Conservation (phyloP, 2,888 invertebrate species). For the Iphiclides podalirius region DNA sequence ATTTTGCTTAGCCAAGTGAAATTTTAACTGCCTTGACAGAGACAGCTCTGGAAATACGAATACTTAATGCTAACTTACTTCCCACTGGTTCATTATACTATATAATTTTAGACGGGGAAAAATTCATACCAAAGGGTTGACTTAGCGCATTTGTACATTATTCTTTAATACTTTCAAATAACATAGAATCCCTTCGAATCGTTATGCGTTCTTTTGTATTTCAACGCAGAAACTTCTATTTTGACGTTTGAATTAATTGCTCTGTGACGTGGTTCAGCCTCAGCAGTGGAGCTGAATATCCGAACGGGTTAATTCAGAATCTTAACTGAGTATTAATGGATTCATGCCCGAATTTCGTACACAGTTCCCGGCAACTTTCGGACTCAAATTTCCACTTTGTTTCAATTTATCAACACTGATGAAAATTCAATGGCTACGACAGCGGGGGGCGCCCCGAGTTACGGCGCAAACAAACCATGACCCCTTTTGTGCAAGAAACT, state of each 20-base stretch:
- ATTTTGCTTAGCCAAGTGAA: conserved; percentile 80
- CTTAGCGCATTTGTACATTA: conserved; percentile 24
- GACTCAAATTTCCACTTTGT: conserved; percentile 67
- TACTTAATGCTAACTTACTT: conserved; percentile 79
- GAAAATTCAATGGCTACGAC: conserved; percentile 60
- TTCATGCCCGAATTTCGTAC: conserved; percentile 52
- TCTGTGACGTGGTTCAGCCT: conserved; percentile 32
- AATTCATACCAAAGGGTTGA: conserved; percentile 59
- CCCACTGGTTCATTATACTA: conserved; percentile 77
- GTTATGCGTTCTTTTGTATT: conserved; percentile 3
- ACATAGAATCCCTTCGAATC: conserved; percentile 14
- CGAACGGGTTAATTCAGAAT: conserved; percentile 68
- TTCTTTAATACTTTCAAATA: conserved; percentile 2
- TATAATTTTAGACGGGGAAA: conserved; percentile 69
- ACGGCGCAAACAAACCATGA: conserved; percentile 52
- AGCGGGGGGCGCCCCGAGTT: conserved; percentile 42
- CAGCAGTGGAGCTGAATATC: conserved; percentile 41
- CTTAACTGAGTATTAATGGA: conserved; percentile 64
- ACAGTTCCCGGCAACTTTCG: conserved; percentile 52
- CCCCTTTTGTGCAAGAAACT: conserved; percentile 42
- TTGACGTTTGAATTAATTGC: conserved; percentile 21
- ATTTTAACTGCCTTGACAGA: conserved; percentile 78
- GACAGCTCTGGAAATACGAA: conserved; percentile 76
- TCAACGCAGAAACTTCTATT: neutral
- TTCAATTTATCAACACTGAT: conserved; percentile 69